A percentile compares a stretch with the other conserved stretches of the same genome.
Evolutionary conservation across 1,140 invertebrate genomes (phyloP).

Genomic region (Drosophila cardini): DNA sequence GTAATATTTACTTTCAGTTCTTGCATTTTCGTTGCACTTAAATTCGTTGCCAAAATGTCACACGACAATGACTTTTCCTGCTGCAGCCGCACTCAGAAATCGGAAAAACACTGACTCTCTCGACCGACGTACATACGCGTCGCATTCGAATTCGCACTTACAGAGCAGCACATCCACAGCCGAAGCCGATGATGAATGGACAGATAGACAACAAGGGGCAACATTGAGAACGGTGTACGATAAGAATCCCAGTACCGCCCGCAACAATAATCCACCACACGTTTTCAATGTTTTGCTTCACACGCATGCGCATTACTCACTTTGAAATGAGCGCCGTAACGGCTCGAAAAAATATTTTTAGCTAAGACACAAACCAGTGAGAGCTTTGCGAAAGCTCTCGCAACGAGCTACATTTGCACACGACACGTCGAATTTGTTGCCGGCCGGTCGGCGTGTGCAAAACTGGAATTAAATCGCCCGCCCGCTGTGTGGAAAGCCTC

Average conservation of each 20-base stretch:
- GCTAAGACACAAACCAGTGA: conserved; percentile 22
- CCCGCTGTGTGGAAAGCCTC: conserved; percentile 74
- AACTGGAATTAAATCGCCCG: conserved; percentile 58
- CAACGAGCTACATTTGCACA: conserved; percentile 53
- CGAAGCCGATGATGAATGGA: conserved; percentile 55
- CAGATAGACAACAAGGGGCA: conserved; percentile 39
- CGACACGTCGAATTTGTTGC: conserved; percentile 41
- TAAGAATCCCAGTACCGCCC: conserved; percentile 45
- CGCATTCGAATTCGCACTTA: conserved; percentile 17
- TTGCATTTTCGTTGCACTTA: conserved; percentile 73
- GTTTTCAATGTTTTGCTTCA: conserved; percentile 7
- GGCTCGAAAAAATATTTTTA: conserved; percentile 29
- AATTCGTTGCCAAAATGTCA: conserved; percentile 60
- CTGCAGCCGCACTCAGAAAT: conserved; percentile 73
- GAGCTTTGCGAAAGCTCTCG: conserved; percentile 9
- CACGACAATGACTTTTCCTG: conserved; percentile 63
- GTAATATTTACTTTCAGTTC: conserved; percentile 63
- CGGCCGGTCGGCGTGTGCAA: conserved; percentile 72
- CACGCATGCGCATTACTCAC: conserved; percentile 32
- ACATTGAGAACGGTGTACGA: conserved; percentile 48
- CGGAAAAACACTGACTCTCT: conserved; percentile 58
- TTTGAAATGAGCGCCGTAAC: conserved; percentile 1
- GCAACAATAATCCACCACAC: conserved; percentile 38
- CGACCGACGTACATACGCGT: conserved; percentile 20
- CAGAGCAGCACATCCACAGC: conserved; percentile 19